phyloP scores from a whole-genome alignment of 1,140 invertebrate genomes.

The Pseudomyrmex gracilis region DNA sequence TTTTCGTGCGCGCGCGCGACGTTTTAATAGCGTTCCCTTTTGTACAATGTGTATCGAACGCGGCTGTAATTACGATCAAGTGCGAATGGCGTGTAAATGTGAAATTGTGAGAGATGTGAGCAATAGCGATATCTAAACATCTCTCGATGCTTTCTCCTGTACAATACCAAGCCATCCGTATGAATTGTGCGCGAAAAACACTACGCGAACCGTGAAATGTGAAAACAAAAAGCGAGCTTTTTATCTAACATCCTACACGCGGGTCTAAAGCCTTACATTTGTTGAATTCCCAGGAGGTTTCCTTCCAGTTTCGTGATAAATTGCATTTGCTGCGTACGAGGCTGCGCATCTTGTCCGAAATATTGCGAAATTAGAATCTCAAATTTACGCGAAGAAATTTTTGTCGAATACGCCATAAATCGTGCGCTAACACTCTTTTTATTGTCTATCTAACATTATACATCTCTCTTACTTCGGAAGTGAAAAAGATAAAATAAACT shows the following conservation, averaged over 20 bases:
- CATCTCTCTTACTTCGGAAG: not conserved
- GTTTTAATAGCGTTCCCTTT: constrained; percentile 25
- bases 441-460: too few species aligned
- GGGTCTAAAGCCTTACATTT: not conserved
- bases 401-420: not conserved
- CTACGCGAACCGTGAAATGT: not conserved
- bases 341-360: not conserved
- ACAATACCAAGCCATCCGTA: not conserved
- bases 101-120: constrained; percentile 10
- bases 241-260: not conserved
- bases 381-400: not conserved
- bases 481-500: constrained; percentile 19
- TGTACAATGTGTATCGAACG: constrained; percentile 7
- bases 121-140: not conserved
- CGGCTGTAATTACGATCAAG: not conserved
- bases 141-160: not conserved
- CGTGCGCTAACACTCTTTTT: not conserved
- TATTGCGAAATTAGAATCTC: not conserved
- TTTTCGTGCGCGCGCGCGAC: not conserved
- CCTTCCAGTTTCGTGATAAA: not conserved
- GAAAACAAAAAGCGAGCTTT: not conserved
- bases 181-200: not conserved
- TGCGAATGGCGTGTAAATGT: not conserved
- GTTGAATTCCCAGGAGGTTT: not conserved
- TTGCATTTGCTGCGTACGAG: not conserved